Conservation (phyloP, 2,113 vertebrate genomes). For the Siphamia tubifer region DNA sequence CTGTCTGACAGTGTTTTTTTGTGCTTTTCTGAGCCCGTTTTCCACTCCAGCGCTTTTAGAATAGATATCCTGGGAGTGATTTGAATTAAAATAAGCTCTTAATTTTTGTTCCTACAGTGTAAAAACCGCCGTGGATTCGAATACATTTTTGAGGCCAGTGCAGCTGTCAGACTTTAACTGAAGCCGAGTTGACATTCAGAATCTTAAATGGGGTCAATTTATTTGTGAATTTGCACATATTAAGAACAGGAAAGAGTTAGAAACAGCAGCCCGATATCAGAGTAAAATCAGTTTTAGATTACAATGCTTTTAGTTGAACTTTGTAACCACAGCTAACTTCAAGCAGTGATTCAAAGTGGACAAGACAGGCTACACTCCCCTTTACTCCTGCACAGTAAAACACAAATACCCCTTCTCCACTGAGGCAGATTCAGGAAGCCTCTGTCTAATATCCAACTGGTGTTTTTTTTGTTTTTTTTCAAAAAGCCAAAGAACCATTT, state of each 20-base stretch:
- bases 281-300: background rate
- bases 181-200: conserved; percentile 4
- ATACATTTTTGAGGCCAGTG: background rate
- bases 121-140: conserved; percentile 11
- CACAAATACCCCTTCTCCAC: too few species aligned
- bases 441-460: too few species aligned
- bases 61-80: conserved; percentile 35
- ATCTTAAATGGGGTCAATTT: conserved; percentile 1
- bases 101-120: conserved; percentile 17
- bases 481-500: too few species aligned
- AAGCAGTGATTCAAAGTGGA: background rate
- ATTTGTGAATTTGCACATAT: background rate
- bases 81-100: conserved; percentile 28
- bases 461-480: too few species aligned
- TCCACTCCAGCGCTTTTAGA: conserved; percentile 33
- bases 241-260: background rate
- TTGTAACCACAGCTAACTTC: background rate
- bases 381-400: background rate
- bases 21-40: conserved; percentile 37
- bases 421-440: too few species aligned
- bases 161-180: conserved; percentile 14
- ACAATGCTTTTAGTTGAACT: background rate
- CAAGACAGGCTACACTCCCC: background rate
- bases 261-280: too few species aligned
- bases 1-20: conserved; percentile 40